A percentile compares a stretch with the other conserved stretches of the same genome.
Conservation (phyloP, 2,113 vertebrate species). For the Scalopus aquaticus region DNA sequence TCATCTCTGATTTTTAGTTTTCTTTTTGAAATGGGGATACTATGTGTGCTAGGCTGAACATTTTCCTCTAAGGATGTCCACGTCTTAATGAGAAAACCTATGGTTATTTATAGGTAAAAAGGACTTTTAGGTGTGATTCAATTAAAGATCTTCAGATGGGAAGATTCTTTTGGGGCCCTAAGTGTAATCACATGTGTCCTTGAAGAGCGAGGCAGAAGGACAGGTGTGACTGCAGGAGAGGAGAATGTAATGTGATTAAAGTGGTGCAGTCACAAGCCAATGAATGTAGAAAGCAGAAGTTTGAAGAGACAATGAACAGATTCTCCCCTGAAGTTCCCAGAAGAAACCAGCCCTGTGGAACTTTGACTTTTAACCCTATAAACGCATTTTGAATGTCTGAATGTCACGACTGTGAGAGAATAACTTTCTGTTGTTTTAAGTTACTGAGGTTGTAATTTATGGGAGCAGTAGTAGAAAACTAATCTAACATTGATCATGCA, state of each 20-base stretch:
- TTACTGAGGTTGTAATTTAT: background rate
- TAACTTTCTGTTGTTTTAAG: background rate
- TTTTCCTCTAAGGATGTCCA: background rate
- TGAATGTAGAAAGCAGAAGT: background rate
- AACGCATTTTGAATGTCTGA: background rate
- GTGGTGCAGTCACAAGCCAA: background rate
- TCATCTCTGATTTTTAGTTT: background rate
- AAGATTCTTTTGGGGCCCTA: background rate
- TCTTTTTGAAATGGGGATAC: background rate
- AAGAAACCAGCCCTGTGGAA: background rate
- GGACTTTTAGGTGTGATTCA: background rate
- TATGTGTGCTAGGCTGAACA: background rate
- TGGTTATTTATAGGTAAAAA: background rate
- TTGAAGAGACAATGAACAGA: background rate
- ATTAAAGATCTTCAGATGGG: background rate
- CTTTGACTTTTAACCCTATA: background rate
- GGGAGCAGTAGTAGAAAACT: background rate
- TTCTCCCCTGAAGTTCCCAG: background rate
- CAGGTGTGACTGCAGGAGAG: background rate
- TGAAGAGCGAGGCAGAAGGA: background rate
- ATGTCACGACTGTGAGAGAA: background rate
- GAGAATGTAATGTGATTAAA: background rate
- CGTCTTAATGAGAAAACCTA: background rate
- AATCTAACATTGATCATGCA: background rate
- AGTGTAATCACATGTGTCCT: background rate